phyloP scores from a whole-genome alignment of 2,797 vertebrate genomes.

The Lycodopsis pacificus region DNA sequence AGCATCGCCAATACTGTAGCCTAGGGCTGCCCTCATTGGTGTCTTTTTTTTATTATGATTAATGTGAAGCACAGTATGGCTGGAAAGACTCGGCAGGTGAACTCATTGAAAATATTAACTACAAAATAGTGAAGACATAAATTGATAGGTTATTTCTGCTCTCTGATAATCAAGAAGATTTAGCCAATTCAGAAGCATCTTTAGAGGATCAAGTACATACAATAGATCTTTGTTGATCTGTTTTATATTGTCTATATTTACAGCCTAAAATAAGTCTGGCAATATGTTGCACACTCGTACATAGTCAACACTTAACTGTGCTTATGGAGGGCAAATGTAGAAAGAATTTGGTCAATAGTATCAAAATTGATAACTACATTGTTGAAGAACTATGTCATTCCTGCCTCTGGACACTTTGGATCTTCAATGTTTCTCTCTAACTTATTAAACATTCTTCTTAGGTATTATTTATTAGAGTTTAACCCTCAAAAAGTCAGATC shows the following conservation, averaged over 20 bases:
- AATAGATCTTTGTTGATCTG: not conserved
- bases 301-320: not conserved
- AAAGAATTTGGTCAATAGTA: not conserved
- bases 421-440: not conserved
- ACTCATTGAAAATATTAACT: not conserved
- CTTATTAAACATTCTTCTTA: not conserved
- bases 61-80: slow-evolving; percentile 24
- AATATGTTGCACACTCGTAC: not conserved
- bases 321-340: not conserved
- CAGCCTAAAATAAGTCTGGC: not conserved
- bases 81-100: slow-evolving; percentile 19
- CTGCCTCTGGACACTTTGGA: not conserved
- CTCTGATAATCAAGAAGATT: not conserved
- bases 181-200: not conserved
- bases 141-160: slow-evolving; percentile 1
- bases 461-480: not conserved
- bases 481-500: not conserved
- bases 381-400: not conserved
- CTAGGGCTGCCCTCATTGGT: slow-evolving; percentile 19
- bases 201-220: not conserved
- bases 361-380: not conserved
- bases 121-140: not conserved
- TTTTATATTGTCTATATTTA: not conserved
- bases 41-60: slow-evolving; percentile 10
- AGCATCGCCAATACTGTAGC: slow-evolving; percentile 15